A percentile compares a stretch with the other conserved stretches of the same genome.
phyloP scores from a whole-genome alignment of 2,797 vertebrate genomes.

The Perodicticus potto region DNA sequence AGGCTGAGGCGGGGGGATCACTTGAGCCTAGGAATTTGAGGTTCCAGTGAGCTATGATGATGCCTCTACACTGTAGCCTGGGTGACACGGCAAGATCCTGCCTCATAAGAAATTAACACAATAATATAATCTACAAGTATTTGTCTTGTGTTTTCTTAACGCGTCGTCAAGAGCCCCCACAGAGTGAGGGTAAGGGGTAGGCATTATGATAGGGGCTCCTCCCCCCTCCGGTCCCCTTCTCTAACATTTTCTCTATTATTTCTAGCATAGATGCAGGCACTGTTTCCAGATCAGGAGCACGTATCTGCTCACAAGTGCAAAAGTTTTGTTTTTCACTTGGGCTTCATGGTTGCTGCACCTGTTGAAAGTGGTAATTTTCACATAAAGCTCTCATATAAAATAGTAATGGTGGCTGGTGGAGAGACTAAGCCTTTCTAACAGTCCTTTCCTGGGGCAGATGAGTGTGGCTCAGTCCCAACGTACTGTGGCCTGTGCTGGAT shows the following conservation, averaged over 20 bases:
- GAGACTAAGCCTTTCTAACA: not conserved
- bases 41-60: too few species aligned
- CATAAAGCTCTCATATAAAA: not conserved
- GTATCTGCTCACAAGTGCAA: not conserved
- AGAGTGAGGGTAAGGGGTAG: not conserved
- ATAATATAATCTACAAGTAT: not conserved
- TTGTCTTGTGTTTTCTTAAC: not conserved
- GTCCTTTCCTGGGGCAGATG: not conserved
- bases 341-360: not conserved
- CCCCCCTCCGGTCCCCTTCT: accelerated
- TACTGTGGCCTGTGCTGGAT: not conserved
- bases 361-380: not conserved
- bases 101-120: not conserved
- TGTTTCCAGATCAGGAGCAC: not conserved
- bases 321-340: not conserved
- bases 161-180: not conserved
- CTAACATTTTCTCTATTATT: not conserved
- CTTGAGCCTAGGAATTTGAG: too few species aligned
- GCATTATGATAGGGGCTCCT: too few species aligned
- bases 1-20: too few species aligned
- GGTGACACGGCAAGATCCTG: too few species aligned
- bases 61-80: too few species aligned
- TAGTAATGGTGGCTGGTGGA: not conserved
- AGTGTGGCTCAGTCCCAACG: too few species aligned
- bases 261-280: not conserved